Base-by-base conservation (phyloP, 1,140 invertebrate species). In the Magallana angulata region DNA sequence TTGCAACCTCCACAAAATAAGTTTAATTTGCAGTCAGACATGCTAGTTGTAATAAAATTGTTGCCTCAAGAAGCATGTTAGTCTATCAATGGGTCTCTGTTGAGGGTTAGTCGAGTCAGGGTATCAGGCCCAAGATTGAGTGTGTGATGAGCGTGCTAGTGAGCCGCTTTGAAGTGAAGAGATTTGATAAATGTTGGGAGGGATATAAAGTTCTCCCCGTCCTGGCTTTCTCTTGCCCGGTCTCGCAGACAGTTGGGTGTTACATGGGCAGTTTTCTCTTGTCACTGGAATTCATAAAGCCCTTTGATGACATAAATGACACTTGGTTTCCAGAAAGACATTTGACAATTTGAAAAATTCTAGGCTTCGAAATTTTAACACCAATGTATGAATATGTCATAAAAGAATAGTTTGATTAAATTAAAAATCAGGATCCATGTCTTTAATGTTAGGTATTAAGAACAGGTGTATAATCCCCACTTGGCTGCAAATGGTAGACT, bases 351-450 rank as follows among this genome's bases (percentile, higher is more conserved):
- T 76, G 68, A 76, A 48, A 76, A 76, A 76, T 36, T 76, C 68
- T 30, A 76, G 68, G 68, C 68, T 76, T 76, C 30, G 36, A 76
- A 76, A 76, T 76, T 76, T 30, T 76, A 76, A 30, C 68, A 76
- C 68, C 24, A 30, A 18, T 76, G 12, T 76, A 76, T 76, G 68
- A 76, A 76, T 76, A 36, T 76, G 68, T 76, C 68, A 76, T 76
- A 76, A 76, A 71, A 76, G 68, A 76, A 76, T 76, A 30, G 68
- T 76, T 76, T 76, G 68, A 76, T 76, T 48, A 76, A 76, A 76
- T 76, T 76, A 30, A 76, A 76, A 76, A 76, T 76, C 68, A 76
- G 68, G 24, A 24, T 76, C 24, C 68, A 76, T 76, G 68, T 76
- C 68, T 76, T 8, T 76, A 76, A 76, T 76, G 68, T 76, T 76